phyloP scores from a whole-genome alignment of 2,113 vertebrate species.

The Climacteris rufus region DNA sequence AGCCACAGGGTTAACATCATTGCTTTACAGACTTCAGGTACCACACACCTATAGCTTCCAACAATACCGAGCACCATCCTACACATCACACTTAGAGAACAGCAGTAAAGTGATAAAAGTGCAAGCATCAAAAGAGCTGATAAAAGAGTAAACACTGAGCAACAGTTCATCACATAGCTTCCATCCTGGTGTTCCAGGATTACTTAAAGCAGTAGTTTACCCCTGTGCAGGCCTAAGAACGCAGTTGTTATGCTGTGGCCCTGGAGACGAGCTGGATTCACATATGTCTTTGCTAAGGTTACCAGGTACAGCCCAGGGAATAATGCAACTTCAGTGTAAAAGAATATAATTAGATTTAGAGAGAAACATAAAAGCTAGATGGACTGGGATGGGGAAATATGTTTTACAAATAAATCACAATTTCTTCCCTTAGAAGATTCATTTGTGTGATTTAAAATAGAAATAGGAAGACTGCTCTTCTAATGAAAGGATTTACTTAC shows the following conservation, averaged over 20 bases:
- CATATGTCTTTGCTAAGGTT: background rate
- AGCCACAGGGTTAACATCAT: background rate
- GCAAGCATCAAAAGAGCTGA: background rate
- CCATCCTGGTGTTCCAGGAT: background rate
- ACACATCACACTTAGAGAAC: background rate
- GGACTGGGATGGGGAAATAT: background rate
- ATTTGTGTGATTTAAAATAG: background rate
- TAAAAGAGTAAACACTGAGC: background rate
- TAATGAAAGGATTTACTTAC: background rate
- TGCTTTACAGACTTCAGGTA: background rate
- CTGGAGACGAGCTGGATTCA: background rate
- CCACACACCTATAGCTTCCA: background rate
- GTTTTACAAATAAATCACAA: background rate
- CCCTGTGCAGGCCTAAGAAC: background rate
- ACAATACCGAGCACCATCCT: background rate
- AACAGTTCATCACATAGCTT: background rate
- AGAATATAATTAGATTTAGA: background rate
- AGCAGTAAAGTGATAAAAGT: background rate
- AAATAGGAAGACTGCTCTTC: background rate
- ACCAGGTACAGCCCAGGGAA: background rate
- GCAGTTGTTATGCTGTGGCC: background rate
- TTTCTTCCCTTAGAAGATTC: background rate
- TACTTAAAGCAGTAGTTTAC: background rate
- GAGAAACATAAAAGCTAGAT: background rate
- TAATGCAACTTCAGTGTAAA: background rate